Evolutionary conservation across 2,797 vertebrate species (phyloP).

Genomic region (Scolopax bukidnonensis): DNA sequence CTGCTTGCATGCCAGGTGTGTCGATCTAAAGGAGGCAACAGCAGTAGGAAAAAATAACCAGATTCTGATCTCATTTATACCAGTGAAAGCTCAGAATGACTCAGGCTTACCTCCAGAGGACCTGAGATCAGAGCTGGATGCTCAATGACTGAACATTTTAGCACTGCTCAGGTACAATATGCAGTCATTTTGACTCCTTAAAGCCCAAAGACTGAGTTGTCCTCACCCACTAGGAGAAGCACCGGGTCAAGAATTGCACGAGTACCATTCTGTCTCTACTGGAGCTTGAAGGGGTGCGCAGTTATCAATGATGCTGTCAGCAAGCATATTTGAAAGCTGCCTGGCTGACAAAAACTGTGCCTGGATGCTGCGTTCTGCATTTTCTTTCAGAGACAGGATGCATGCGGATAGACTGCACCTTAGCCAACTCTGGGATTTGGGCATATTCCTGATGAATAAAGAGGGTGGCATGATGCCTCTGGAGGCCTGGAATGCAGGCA

Average conservation of each 20-base stretch:
- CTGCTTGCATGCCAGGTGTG: neutral
- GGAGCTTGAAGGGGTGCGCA: neutral
- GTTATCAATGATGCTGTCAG: neutral
- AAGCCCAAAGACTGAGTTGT: neutral
- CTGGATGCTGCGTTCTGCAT: neutral
- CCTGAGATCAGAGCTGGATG: neutral
- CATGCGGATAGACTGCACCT: slow-evolving; percentile 26
- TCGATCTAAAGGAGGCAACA: neutral
- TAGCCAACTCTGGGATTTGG: slow-evolving; percentile 45
- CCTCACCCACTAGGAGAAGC: neutral
- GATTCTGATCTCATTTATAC: slow-evolving; percentile 1
- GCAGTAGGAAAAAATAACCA: neutral
- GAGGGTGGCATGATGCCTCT: slow-evolving; percentile 45
- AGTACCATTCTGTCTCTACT: neutral
- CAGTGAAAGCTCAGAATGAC: slow-evolving; percentile 22
- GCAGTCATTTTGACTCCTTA: neutral
- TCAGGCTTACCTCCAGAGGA: neutral
- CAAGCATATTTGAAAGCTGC: neutral
- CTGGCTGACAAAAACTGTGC: neutral
- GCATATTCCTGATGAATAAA: slow-evolving; percentile 64
- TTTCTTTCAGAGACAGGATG: neutral
- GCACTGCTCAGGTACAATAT: neutral
- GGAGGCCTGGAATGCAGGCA: slow-evolving; percentile 58
- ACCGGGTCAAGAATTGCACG: neutral
- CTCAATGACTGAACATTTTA: neutral